These are phyloP conservation scores for Sternarchorhynchus goeldii DNA, from an alignment of 2,797 vertebrate genomes.

Conservation along the genomic window DNA sequence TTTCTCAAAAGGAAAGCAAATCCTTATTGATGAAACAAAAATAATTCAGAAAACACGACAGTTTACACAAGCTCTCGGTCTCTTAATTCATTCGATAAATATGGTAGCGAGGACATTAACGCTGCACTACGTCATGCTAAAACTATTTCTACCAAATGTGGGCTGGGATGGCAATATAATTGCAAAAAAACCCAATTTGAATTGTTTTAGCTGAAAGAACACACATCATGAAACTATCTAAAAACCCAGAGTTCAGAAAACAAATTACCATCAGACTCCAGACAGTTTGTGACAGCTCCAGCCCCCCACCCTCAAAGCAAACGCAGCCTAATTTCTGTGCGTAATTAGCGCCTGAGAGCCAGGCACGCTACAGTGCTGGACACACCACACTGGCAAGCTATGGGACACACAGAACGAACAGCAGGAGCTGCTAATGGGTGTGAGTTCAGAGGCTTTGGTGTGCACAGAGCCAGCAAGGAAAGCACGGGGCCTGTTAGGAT, in stretches of 20 bases:
- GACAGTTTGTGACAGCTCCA: constrained; percentile 25
- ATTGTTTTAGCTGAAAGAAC: constrained; percentile 15
- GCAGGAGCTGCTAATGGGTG: constrained; percentile 31
- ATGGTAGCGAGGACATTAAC: no score
- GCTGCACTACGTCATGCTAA: neutral
- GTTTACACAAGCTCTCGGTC: no score
- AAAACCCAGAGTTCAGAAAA: constrained; percentile 10
- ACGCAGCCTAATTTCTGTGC: constrained; percentile 28
- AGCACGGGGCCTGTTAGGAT: neutral
- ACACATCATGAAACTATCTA: constrained; percentile 14
- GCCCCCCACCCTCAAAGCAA: constrained; percentile 23
- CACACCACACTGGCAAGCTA: constrained; percentile 13
- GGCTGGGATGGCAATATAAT: constrained; percentile 30
- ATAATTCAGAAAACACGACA: no score
- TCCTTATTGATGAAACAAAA: no score
- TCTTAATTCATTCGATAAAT: neutral
- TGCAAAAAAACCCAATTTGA: neutral
- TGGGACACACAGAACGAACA: constrained; percentile 29
- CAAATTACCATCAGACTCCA: constrained; percentile 40
- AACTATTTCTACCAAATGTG: neutral
- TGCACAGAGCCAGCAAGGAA: neutral
- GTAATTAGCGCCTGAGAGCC: constrained; percentile 29
- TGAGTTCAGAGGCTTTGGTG: neutral
- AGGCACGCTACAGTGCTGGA: constrained; percentile 45
- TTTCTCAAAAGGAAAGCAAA: neutral